Percentiles rank a stretch among this genome's conserved stretches.
These are phyloP conservation scores for Corythornis madagascariensis DNA, from an alignment of 2,113 vertebrate genomes.

Conservation along the genomic window DNA sequence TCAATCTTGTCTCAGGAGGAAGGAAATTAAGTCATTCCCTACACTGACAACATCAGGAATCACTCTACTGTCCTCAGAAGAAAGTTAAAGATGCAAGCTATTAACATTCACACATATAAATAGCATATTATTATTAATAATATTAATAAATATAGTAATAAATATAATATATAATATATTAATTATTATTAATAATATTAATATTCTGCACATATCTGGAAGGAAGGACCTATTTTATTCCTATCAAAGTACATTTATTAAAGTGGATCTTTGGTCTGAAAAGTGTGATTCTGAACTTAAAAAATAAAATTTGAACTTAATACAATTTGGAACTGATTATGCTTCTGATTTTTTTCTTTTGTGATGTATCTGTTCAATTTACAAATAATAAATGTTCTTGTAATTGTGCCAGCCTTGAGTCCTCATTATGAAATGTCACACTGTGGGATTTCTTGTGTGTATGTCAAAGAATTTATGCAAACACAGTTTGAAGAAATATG, in stretches of 20 bases:
- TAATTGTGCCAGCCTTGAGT: background rate
- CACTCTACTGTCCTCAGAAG: conserved; percentile 22
- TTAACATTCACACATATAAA: conserved; percentile 27
- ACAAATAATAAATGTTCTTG: conserved; percentile 34
- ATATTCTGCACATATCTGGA: background rate
- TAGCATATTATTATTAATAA: too few relatives aligned
- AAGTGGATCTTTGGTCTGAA: conserved; percentile 40
- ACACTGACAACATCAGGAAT: conserved; percentile 67
- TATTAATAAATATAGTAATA: too few relatives aligned
- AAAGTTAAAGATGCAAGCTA: conserved; percentile 33
- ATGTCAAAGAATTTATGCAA: background rate
- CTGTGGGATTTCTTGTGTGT: background rate
- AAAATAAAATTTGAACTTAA: background rate
- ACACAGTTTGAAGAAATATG: background rate
- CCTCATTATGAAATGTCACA: background rate
- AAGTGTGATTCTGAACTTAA: conserved; percentile 22
- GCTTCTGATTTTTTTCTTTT: background rate
- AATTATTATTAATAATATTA: too few relatives aligned
- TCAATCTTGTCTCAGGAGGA: conserved; percentile 58
- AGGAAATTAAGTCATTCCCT: conserved; percentile 74
- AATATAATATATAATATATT: too few relatives aligned
- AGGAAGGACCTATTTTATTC: background rate
- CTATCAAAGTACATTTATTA: background rate
- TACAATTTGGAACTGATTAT: background rate
- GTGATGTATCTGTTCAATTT: background rate